Base-by-base conservation (phyloP, 2,797 vertebrate genomes). In the Pseudochromis fuscus region DNA sequence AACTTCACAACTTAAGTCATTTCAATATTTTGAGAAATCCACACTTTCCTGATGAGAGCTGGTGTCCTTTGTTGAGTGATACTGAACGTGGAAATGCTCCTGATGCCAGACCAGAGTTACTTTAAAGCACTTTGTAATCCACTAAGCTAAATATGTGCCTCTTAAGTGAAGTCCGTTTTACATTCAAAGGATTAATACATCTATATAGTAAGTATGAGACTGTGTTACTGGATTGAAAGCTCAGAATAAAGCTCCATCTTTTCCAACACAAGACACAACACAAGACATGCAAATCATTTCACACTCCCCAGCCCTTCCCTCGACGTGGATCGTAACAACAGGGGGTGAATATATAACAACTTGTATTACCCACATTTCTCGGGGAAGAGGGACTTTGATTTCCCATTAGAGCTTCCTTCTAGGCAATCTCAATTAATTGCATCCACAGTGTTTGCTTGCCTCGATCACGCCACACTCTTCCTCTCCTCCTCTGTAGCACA, bases 381-480 rank as follows among this genome's bases (percentile, higher is more conserved):
- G 15, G 63, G n/a, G 70, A 81, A 72, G 65, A 78, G 77, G 45
- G 55, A 81, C 77, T 81, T 58, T 55, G 56, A 88, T 86, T 89
- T 92, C 86, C 80, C 75, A 73, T 75, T 70, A 85, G 60, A 80
- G 68, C 69, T 48, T 77, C 70, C 81, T 60, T 63, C 5, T 38
- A 72, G 66, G 84, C 76, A 65, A 83, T 82, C 79, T 78, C 52
- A 77, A 64, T 83, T 85, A 88, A 91, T 87, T 68, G 57, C 82
- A 85, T 82, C 65, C 21, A 48, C 77, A 67, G 52, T 86, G 78
- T 89, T 90, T 83, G 75, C 71, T 68, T 72, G 51, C 57, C 71
- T 56, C 40, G 42, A 78, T 74, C 70, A 40, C 5, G 18, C 46
- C 55, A 30, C 35, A 10, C 49, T 65, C 60, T 63, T 31, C 35